A percentile compares a stretch with the other conserved stretches of the same genome.
phyloP scores from a whole-genome alignment of 2,797 vertebrate species.

The Cyclura pinguis region DNA sequence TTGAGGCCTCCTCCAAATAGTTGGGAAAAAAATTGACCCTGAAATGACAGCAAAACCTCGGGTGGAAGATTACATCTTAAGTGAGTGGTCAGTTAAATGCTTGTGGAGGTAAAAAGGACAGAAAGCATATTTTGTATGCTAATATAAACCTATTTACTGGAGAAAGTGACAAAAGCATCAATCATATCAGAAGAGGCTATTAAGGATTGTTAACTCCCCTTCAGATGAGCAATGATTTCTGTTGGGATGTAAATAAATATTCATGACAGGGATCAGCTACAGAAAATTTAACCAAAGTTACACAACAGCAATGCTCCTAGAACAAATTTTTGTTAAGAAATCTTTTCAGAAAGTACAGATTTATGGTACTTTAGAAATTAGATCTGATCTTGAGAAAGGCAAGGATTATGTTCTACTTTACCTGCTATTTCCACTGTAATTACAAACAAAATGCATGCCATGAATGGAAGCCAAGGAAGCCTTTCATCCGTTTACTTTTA shows the following conservation, averaged over 20 bases:
- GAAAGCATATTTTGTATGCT: slow-evolving; percentile 84
- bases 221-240: slow-evolving; percentile 87
- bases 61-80: slow-evolving; percentile 81
- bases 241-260: slow-evolving; percentile 85
- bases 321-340: slow-evolving; percentile 1
- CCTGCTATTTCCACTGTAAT: background rate
- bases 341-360: slow-evolving; percentile 22
- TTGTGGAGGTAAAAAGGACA: slow-evolving; percentile 78
- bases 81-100: slow-evolving; percentile 82
- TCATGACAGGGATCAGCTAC: slow-evolving; percentile 80
- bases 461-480: background rate
- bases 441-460: background rate
- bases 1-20: slow-evolving; percentile 53
- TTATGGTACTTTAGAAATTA: slow-evolving; percentile 24
- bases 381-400: slow-evolving; percentile 36
- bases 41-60: slow-evolving; percentile 76
- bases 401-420: background rate
- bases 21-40: slow-evolving; percentile 66
- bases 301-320: slow-evolving; percentile 61
- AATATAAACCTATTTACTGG: slow-evolving; percentile 86
- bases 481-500: accelerated
- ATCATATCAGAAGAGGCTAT: slow-evolving; percentile 86
- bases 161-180: slow-evolving; percentile 88
- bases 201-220: slow-evolving; percentile 87
- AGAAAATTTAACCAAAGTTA: slow-evolving; percentile 81